Conservation (phyloP, 2,888 invertebrate genomes). For the Chrysopilus asiliformis region DNA sequence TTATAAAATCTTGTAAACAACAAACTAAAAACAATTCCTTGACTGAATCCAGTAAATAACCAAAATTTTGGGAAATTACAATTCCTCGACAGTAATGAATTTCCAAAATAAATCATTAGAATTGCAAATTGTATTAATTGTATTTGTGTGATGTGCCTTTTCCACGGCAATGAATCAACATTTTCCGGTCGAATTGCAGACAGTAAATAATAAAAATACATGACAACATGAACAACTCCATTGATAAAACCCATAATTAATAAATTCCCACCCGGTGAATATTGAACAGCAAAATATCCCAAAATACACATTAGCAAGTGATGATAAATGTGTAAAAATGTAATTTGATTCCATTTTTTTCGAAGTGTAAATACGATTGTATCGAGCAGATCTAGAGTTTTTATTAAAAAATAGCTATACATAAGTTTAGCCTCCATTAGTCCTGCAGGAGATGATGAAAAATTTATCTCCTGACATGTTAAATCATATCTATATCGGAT, state of each 20-base stretch:
- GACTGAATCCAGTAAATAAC: neutral
- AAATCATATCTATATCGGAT: too few relatives aligned
- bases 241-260: constrained; percentile 53
- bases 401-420: constrained; percentile 49
- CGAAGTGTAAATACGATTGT: constrained; percentile 52
- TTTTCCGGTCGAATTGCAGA: constrained; percentile 50
- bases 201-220: constrained; percentile 67
- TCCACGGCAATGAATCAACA: neutral
- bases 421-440: neutral
- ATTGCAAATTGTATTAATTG: neutral
- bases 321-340: constrained; percentile 54
- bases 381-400: constrained; percentile 48
- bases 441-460: neutral
- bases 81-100: neutral
- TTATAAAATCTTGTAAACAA: neutral
- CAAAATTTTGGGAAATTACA: neutral
- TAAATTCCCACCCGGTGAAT: constrained; percentile 49
- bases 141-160: neutral
- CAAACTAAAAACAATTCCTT: neutral
- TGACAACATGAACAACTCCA: constrained; percentile 57
- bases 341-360: constrained; percentile 51
- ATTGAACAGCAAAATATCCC: constrained; percentile 45
- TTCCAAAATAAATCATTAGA: neutral
- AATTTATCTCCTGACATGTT: neutral
- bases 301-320: constrained; percentile 55